phyloP scores from a whole-genome alignment of 2,113 vertebrate genomes.

The Poecilia latipinna region DNA sequence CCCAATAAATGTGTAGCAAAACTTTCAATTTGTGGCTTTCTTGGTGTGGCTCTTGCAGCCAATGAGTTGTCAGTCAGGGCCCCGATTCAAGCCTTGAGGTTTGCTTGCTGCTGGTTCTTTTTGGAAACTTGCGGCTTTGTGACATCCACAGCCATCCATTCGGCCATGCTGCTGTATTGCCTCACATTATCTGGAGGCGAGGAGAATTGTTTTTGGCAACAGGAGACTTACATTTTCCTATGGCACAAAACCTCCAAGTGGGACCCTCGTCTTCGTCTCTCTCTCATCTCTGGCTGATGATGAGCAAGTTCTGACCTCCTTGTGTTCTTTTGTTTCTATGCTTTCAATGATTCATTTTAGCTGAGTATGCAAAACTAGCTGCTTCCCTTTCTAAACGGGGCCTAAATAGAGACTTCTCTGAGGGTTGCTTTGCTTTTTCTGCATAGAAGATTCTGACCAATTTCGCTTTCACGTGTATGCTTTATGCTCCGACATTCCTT shows the following conservation, averaged over 20 bases:
- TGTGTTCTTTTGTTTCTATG: conserved; percentile 40
- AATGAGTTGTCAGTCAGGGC: conserved; percentile 79
- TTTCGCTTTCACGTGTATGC: conserved; percentile 52
- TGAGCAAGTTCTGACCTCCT: conserved; percentile 43
- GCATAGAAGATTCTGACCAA: conserved; percentile 29
- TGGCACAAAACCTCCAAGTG: conserved; percentile 69
- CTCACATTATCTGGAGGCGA: conserved; percentile 83
- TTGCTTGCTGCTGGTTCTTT: conserved; percentile 83
- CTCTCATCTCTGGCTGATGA: conserved; percentile 42
- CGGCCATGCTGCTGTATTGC: conserved; percentile 79
- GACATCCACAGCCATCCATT: conserved; percentile 82
- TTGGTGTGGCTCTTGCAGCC: conserved; percentile 78
- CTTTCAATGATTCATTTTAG: conserved; percentile 35
- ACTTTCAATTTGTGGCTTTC: conserved; percentile 84
- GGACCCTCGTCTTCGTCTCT: conserved; percentile 55
- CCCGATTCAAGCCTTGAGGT: conserved; percentile 78
- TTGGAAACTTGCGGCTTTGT: conserved; percentile 84
- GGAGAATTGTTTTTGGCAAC: conserved; percentile 83
- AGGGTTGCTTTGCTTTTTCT: conserved; percentile 46
- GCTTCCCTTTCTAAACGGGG: conserved; percentile 32
- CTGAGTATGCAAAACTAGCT: conserved; percentile 28
- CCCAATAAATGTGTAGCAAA: conserved; percentile 82
- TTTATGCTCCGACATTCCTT: conserved; percentile 56
- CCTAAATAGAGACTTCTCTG: conserved; percentile 8
- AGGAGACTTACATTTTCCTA: conserved; percentile 78